Evolutionary conservation across 2,888 invertebrate species (phyloP).

Genomic region (Acronicta alni): DNA sequence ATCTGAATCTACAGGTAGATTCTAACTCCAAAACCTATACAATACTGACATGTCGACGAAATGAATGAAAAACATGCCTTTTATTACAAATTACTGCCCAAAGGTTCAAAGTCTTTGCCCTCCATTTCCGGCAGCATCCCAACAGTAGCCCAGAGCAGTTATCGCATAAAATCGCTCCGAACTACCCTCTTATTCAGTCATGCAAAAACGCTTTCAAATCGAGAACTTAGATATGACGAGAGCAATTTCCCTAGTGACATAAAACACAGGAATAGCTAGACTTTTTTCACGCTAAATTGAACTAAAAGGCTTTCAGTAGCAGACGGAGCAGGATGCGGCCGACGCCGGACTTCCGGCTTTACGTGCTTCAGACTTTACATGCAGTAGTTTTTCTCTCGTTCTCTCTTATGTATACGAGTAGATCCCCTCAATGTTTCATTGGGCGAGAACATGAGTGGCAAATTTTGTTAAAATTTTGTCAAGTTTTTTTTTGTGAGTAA

Average conservation of each 20-base stretch:
- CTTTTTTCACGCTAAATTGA: conserved; percentile 85
- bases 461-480: conserved; percentile 25
- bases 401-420: conserved; percentile 70
- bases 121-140: conserved; percentile 23
- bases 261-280: conserved; percentile 76
- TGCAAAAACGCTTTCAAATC: conserved; percentile 53
- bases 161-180: conserved; percentile 34
- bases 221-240: conserved; percentile 60
- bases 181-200: conserved; percentile 43
- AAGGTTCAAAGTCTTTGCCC: conserved; percentile 31
- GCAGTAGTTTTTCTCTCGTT: conserved; percentile 69
- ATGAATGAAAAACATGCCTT: background rate
- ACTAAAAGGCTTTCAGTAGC: conserved; percentile 85
- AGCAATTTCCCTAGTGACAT: conserved; percentile 74
- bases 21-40: background rate
- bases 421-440: conserved; percentile 58
- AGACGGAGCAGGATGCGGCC: conserved; percentile 80
- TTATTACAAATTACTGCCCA: conserved; percentile 33
- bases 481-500: conserved; percentile 12
- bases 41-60: background rate
- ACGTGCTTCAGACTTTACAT: conserved; percentile 74
- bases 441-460: conserved; percentile 50
- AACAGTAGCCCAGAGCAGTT: conserved; percentile 35
- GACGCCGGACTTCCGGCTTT: conserved; percentile 78
- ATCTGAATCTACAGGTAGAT: background rate